These are phyloP conservation scores for Oncorhynchus mykiss DNA, from an alignment of 2,113 vertebrate genomes.

Conservation along the genomic window DNA sequence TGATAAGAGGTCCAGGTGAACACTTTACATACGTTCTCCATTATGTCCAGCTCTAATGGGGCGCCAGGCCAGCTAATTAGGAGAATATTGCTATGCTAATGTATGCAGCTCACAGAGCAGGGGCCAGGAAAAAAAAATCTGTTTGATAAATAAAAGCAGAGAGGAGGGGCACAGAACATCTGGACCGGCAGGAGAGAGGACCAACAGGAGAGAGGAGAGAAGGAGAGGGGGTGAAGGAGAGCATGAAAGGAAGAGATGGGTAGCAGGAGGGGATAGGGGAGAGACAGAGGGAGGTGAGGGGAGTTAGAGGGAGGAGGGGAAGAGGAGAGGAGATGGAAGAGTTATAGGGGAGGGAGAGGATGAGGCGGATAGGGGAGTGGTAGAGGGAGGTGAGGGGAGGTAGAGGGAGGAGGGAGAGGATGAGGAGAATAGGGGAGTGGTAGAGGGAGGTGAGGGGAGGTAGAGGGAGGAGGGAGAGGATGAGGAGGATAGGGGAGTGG, in stretches of 20 bases:
- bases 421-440: too few relatives aligned
- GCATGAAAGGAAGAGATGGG: not conserved
- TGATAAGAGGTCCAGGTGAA: constrained; percentile 67
- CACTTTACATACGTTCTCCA: constrained; percentile 54
- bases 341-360: too few relatives aligned
- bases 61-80: constrained; percentile 63
- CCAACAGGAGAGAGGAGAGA: too few relatives aligned
- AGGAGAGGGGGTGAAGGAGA: not conserved
- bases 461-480: too few relatives aligned
- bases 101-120: constrained; percentile 58
- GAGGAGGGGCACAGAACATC: not conserved
- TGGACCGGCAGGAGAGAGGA: constrained; percentile 48
- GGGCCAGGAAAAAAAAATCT: constrained; percentile 48
- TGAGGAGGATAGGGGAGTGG: too few relatives aligned
- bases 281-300: too few relatives aligned
- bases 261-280: not conserved
- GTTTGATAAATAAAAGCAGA: constrained; percentile 15
- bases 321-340: too few relatives aligned
- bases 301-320: not conserved
- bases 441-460: too few relatives aligned
- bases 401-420: too few relatives aligned
- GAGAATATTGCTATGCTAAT: constrained; percentile 69
- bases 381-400: too few relatives aligned
- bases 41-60: constrained; percentile 57
- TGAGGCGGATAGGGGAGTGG: too few relatives aligned